A percentile compares a stretch with the other conserved stretches of the same genome.
These are phyloP conservation scores for Pangasius macronema DNA, from an alignment of 2,797 vertebrate genomes.

Conservation along the genomic window DNA sequence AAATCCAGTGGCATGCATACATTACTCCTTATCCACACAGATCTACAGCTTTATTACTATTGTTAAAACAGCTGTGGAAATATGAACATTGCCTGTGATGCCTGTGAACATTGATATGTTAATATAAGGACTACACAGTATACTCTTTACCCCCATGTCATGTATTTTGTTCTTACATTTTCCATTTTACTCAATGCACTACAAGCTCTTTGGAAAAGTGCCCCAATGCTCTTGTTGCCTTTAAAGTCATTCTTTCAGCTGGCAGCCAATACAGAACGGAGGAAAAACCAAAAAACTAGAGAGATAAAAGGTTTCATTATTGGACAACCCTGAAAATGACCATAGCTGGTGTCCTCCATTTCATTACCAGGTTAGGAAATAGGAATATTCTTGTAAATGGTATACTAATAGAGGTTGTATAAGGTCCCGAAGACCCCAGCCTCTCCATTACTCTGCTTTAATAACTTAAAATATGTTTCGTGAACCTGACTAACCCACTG, in stretches of 20 bases:
- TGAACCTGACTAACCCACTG: neutral
- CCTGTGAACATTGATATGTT: neutral
- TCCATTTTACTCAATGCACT: neutral
- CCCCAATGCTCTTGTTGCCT: slow-evolving; percentile 14
- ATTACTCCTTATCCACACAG: neutral
- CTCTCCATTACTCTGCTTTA: neutral
- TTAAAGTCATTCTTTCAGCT: slow-evolving; percentile 36
- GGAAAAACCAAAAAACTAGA: slow-evolving; percentile 14
- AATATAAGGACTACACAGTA: too few relatives aligned
- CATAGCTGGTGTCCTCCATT: slow-evolving; percentile 12
- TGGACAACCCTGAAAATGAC: slow-evolving; percentile 37
- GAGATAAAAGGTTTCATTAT: slow-evolving; percentile 24
- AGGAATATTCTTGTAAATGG: neutral
- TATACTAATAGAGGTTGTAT: neutral
- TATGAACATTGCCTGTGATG: neutral
- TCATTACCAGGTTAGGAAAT: neutral
- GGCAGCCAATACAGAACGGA: slow-evolving; percentile 32
- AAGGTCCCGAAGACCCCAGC: neutral
- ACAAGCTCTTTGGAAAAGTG: slow-evolving; percentile 1
- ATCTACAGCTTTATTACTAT: neutral
- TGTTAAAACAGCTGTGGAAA: neutral
- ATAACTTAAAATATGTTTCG: neutral
- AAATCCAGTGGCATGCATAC: slow-evolving; percentile 2
- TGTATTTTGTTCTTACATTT: neutral
- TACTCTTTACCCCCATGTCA: too few relatives aligned